Evolutionary conservation across 2,797 vertebrate species (phyloP).

Genomic region (Pseudochirops cupreus): DNA sequence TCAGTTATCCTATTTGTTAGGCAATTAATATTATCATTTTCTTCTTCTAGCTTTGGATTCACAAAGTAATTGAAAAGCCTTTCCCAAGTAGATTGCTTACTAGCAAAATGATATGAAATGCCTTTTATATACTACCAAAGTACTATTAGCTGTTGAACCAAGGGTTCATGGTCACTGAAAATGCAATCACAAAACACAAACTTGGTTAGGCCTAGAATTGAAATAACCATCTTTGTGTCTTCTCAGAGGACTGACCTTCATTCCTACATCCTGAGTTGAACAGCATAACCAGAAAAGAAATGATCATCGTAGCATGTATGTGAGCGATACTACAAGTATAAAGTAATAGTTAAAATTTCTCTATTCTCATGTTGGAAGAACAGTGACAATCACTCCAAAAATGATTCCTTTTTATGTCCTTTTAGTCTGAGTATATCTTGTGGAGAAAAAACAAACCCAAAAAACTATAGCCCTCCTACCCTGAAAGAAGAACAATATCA

Average conservation of each 20-base stretch:
- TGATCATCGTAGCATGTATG: conserved; percentile 54
- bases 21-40: conserved; percentile 47
- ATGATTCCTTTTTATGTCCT: background rate
- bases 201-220: conserved; percentile 45
- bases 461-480: background rate
- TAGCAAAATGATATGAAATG: conserved; percentile 25
- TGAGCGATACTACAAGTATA: conserved; percentile 21
- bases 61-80: conserved; percentile 52
- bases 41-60: background rate
- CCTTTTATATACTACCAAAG: background rate
- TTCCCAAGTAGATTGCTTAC: conserved; percentile 38
- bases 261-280: conserved; percentile 46
- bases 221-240: conserved; percentile 62
- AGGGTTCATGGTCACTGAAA: conserved; percentile 12
- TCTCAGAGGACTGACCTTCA: conserved; percentile 50
- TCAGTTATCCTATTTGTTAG: conserved; percentile 55
- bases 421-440: background rate
- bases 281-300: conserved; percentile 66
- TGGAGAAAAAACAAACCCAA: background rate
- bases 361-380: background rate
- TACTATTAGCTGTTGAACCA: background rate
- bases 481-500: background rate
- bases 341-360: conserved; percentile 41
- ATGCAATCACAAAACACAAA: background rate
- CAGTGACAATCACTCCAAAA: background rate